Evolutionary conservation across 2,113 vertebrate genomes (phyloP).

Genomic region (Felis catus): DNA sequence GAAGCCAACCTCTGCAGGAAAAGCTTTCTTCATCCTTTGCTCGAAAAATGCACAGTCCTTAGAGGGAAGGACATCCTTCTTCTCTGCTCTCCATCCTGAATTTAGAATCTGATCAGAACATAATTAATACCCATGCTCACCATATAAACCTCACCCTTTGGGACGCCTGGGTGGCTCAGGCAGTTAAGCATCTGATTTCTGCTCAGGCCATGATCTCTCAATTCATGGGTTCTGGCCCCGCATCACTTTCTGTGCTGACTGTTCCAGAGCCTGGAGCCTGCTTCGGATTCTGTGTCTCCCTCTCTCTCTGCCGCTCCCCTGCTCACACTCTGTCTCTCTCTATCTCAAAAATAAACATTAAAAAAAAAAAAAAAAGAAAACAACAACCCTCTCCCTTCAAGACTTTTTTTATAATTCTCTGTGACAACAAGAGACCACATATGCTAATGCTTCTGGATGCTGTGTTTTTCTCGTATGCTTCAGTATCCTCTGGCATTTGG

Average conservation of each 20-base stretch:
- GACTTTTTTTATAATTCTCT: not conserved
- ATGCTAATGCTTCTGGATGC: not conserved
- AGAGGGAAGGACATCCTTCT: not conserved
- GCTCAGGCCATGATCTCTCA: too few relatives aligned
- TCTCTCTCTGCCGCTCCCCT: too few relatives aligned
- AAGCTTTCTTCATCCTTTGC: conserved; percentile 34
- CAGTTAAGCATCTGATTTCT: too few relatives aligned
- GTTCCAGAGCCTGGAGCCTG: too few relatives aligned
- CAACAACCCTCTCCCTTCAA: too few relatives aligned
- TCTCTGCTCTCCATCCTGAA: not conserved
- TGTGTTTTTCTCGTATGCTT: not conserved
- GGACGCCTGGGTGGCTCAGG: too few relatives aligned
- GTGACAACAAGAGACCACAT: not conserved
- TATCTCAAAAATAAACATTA: too few relatives aligned
- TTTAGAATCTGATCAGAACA: not conserved
- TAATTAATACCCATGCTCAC: not conserved
- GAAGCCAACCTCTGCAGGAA: not conserved
- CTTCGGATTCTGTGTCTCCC: too few relatives aligned
- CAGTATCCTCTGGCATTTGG: not conserved
- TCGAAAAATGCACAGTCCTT: not conserved
- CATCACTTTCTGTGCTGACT: too few relatives aligned
- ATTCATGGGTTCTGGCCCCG: too few relatives aligned
- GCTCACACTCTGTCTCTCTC: too few relatives aligned
- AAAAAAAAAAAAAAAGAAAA: too few relatives aligned
- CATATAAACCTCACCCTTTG: not conserved